These are phyloP conservation scores for Myotis pilosus DNA, from an alignment of 2,797 vertebrate species.

Conservation along the genomic window DNA sequence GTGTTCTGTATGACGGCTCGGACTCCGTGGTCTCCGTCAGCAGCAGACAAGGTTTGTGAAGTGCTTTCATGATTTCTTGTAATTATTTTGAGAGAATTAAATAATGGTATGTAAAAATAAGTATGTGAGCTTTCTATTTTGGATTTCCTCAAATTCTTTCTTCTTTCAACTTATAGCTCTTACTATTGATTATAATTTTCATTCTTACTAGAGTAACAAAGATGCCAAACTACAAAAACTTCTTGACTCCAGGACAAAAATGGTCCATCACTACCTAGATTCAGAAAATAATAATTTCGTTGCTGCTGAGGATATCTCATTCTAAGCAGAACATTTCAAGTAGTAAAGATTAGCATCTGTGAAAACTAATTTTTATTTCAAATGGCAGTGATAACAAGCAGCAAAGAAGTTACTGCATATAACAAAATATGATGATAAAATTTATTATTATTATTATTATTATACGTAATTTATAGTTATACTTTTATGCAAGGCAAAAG, in stretches of 20 bases:
- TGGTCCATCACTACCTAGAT: background rate
- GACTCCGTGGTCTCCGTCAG: slow-evolving; percentile 91
- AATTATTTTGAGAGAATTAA: background rate
- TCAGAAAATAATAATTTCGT: background rate
- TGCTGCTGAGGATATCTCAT: background rate
- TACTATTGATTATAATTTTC: background rate
- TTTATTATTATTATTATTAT: background rate
- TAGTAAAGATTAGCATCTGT: background rate
- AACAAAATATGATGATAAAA: background rate
- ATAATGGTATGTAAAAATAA: background rate
- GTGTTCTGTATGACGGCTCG: slow-evolving; percentile 94
- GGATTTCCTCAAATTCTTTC: background rate
- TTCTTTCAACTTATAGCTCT: background rate
- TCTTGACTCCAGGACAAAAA: background rate
- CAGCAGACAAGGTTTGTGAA: slow-evolving; percentile 91
- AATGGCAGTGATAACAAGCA: background rate
- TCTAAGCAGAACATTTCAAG: background rate
- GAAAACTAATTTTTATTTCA: background rate
- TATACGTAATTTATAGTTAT: background rate
- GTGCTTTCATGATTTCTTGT: background rate
- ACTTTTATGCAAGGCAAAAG: background rate
- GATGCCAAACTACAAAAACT: background rate
- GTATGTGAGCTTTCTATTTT: background rate
- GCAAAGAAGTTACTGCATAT: background rate
- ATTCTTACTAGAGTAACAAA: background rate